Evolutionary conservation across 2,113 vertebrate genomes (phyloP).

Genomic region (Regulus satrapa): DNA sequence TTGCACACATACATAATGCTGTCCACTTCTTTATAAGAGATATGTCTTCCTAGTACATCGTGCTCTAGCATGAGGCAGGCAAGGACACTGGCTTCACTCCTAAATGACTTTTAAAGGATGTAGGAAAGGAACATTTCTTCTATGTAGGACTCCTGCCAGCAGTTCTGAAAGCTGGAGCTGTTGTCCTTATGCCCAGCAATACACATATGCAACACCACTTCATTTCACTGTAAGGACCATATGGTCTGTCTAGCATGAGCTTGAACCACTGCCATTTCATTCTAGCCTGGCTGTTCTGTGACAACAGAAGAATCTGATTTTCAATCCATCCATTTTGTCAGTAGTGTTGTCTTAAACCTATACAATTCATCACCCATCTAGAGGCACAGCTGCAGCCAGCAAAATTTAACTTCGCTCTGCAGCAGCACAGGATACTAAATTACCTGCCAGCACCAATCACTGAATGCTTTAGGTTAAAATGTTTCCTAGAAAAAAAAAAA

Average conservation of each 20-base stretch:
- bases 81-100: background rate
- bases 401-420: background rate
- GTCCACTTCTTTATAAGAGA: background rate
- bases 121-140: background rate
- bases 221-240: background rate
- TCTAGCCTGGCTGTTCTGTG: background rate
- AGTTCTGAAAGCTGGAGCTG: background rate
- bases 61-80: background rate
- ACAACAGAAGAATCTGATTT: background rate
- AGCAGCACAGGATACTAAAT: background rate
- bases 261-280: slow-evolving; percentile 30
- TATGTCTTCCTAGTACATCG: background rate
- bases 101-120: background rate
- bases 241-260: background rate
- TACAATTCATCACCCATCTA: background rate
- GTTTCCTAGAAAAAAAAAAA: background rate
- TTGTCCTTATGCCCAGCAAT: background rate
- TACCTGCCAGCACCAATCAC: background rate
- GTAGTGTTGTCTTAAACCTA: background rate
- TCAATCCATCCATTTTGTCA: background rate
- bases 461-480: background rate
- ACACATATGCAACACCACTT: background rate
- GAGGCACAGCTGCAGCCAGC: background rate
- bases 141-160: background rate
- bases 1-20: background rate